Evolutionary conservation across 1,140 invertebrate genomes (phyloP), one percentile per base, ranked within the genome.

Genomic region (Drosophila kanapiae): DNA sequence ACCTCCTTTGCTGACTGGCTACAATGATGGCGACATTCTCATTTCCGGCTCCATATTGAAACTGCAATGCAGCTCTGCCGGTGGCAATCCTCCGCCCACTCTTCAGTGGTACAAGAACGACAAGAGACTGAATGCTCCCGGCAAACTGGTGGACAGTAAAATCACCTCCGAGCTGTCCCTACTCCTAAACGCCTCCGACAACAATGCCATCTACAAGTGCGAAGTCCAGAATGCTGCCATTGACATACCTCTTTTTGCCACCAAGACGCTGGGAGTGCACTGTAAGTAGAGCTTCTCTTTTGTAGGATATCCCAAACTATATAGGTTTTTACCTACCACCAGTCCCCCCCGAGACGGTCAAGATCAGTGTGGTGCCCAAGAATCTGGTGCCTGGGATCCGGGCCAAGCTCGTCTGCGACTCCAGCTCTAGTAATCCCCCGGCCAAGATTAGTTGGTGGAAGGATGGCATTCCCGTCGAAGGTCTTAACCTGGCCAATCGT

Each of bases 371-470:
- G 6, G 95, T 96, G 45, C 98, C 98, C 0, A 94, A 94, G 53
- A 95, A 96, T 78, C 94, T 98, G 5, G 95, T 95, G 75, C 96
- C 96, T 0, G 97, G 97, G 27, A 95, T 95, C 60, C 94, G 94
- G 68, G 97, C 96, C 2, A 96, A 95, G 23, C 92, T 99, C 13
- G 96, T 95, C 43, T 99, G 98, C 91, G 96, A 98, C 82, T 97
- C 97, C 1, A 96, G 96, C 27, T 97, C 97, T 11, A 98, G 97
- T 82, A 99, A 99, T 93, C 98, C 98, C 0, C 95, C 97, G 1
- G 97, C 98, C 1, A 95, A 95, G 65, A 95, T 99, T 71, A 97
- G 96, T 0, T 99, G 98, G 98, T 97, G 97, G 95, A 95, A 96
- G 54, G 95, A 97, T 77, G 97, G 97, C 3, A 96, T 96, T 63